These are phyloP conservation scores for Felis catus DNA, from an alignment of 2,113 vertebrate genomes.

Conservation along the genomic window DNA sequence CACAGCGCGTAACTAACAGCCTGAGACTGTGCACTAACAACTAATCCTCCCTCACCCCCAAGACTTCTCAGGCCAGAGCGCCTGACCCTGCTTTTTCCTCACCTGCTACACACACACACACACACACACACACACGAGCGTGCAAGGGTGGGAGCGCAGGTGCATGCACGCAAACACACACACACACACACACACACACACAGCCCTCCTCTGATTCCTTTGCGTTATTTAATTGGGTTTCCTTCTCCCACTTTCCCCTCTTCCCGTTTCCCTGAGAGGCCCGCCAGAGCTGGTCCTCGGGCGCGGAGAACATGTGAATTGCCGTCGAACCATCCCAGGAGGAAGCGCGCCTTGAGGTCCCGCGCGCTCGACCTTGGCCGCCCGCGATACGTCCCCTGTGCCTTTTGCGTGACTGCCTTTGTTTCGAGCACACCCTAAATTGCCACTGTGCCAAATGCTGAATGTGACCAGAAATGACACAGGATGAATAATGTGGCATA, in stretches of 20 bases:
- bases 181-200: too few relatives aligned
- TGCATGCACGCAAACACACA: too few relatives aligned
- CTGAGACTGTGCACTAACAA: neutral
- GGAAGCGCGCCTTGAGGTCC: neutral
- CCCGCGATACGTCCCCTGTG: constrained; percentile 17
- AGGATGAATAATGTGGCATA: constrained; percentile 78
- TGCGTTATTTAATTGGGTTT: constrained; percentile 3
- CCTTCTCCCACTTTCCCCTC: neutral
- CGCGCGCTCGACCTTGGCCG: constrained; percentile 17
- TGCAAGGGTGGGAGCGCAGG: too few relatives aligned
- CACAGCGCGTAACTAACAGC: neutral
- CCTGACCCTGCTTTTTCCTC: neutral
- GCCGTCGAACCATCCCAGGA: neutral
- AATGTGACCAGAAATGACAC: constrained; percentile 80
- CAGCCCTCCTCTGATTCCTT: neutral
- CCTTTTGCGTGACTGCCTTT: constrained; percentile 70
- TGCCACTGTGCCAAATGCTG: constrained; percentile 74
- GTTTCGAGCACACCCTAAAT: constrained; percentile 73
- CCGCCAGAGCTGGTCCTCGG: neutral
- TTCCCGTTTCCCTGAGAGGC: constrained; percentile 38
- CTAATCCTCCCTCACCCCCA: neutral
- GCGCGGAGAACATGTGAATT: neutral
- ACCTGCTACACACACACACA: neutral
- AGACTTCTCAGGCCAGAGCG: neutral
- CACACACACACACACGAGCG: neutral